A percentile compares a stretch with the other conserved stretches of the same genome.
Conservation (phyloP, 2,888 invertebrate species). For the Orgyia antiqua region DNA sequence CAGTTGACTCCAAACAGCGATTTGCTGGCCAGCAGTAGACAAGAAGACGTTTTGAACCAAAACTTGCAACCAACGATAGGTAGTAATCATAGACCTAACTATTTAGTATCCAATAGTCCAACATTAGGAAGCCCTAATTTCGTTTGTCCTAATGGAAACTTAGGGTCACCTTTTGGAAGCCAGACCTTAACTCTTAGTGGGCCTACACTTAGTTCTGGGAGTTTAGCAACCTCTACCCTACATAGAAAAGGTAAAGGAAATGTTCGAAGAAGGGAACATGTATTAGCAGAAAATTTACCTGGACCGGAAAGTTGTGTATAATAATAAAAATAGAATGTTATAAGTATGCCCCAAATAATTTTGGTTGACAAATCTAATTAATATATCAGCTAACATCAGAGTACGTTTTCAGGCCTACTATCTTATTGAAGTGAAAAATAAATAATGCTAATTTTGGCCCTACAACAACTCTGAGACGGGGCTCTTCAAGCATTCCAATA, state of each 20-base stretch:
- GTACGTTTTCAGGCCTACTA: too few relatives aligned
- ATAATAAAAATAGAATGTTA: too few relatives aligned
- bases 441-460: too few relatives aligned
- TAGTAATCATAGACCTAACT: constrained; percentile 63
- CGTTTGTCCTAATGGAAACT: constrained; percentile 67
- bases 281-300: constrained; percentile 89
- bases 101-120: constrained; percentile 60
- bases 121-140: constrained; percentile 72
- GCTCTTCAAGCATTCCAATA: too few relatives aligned
- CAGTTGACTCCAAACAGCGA: constrained; percentile 60
- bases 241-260: constrained; percentile 73
- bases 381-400: too few relatives aligned
- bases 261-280: constrained; percentile 82
- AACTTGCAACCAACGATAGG: constrained; percentile 49
- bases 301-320: constrained; percentile 93
- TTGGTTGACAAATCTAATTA: too few relatives aligned
- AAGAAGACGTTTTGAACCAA: constrained; percentile 64
- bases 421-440: too few relatives aligned
- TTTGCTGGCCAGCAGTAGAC: constrained; percentile 43
- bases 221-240: constrained; percentile 64
- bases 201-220: constrained; percentile 65
- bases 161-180: constrained; percentile 62
- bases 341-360: too few relatives aligned
- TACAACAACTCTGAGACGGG: too few relatives aligned
- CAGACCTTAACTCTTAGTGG: constrained; percentile 58